These are phyloP conservation scores for Chaitophorus viminalis DNA, from an alignment of 2,888 invertebrate species.

Conservation along the genomic window DNA sequence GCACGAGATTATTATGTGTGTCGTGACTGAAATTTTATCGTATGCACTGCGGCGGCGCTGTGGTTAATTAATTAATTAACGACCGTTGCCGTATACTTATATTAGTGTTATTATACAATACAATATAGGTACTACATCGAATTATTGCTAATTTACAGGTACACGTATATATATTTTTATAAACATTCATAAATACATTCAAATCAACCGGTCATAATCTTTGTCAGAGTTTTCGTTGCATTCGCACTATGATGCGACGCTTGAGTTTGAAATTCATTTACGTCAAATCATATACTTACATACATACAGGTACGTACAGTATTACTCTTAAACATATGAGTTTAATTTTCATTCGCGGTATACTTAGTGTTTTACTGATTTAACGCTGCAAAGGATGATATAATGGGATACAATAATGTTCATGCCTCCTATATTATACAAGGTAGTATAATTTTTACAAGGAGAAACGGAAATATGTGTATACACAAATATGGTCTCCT, in stretches of 20 bases:
- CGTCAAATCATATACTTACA: background rate
- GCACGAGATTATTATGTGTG: background rate
- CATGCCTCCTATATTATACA: no score
- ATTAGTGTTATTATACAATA: no score
- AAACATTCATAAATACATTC: background rate
- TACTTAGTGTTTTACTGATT: no score
- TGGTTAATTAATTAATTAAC: constrained; percentile 38
- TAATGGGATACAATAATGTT: no score
- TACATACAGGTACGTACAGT: no score
- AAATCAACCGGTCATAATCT: background rate
- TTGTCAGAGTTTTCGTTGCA: background rate
- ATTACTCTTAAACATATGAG: background rate
- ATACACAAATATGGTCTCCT: no score
- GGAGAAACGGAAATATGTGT: no score
- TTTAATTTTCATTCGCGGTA: background rate
- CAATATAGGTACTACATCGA: background rate
- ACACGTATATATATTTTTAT: background rate
- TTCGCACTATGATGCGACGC: background rate
- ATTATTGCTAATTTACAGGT: background rate
- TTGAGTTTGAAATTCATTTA: background rate
- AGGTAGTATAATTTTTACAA: no score
- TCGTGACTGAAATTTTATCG: constrained; percentile 42
- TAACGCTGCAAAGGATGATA: no score
- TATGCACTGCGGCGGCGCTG: background rate
- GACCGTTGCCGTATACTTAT: background rate